Conservation (phyloP, 1,140 invertebrate genomes). For the Popillia japonica region DNA sequence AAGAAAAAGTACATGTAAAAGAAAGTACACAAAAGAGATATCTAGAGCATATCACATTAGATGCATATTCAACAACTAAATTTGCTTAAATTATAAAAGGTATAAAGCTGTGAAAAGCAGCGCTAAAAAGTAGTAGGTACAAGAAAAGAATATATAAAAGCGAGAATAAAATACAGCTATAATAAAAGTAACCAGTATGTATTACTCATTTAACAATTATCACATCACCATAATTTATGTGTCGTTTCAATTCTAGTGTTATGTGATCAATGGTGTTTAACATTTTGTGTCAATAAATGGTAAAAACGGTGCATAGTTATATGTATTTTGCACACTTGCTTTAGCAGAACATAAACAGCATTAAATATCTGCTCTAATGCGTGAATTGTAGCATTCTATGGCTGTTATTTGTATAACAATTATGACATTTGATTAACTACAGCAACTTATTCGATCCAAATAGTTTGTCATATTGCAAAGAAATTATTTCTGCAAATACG, state of each 20-base stretch:
- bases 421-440: not conserved
- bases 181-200: too few relatives aligned
- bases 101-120: too few relatives aligned
- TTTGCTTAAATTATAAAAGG: too few relatives aligned
- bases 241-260: not conserved
- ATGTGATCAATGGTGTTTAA: not conserved
- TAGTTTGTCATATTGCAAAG: not conserved
- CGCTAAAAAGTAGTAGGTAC: too few relatives aligned
- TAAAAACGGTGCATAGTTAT: not conserved
- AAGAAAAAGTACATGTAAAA: too few relatives aligned
- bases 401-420: not conserved
- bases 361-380: not conserved
- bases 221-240: not conserved
- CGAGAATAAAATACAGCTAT: too few relatives aligned
- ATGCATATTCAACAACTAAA: too few relatives aligned
- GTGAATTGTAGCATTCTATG: not conserved
- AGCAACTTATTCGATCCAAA: not conserved
- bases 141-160: too few relatives aligned
- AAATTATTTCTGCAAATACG: not conserved
- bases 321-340: too few relatives aligned
- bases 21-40: too few relatives aligned
- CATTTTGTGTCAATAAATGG: not conserved
- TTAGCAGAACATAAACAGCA: not conserved
- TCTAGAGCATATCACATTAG: too few relatives aligned
- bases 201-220: not conserved